phyloP scores from a whole-genome alignment of 2,888 invertebrate genomes.

The Spodoptera picta region DNA sequence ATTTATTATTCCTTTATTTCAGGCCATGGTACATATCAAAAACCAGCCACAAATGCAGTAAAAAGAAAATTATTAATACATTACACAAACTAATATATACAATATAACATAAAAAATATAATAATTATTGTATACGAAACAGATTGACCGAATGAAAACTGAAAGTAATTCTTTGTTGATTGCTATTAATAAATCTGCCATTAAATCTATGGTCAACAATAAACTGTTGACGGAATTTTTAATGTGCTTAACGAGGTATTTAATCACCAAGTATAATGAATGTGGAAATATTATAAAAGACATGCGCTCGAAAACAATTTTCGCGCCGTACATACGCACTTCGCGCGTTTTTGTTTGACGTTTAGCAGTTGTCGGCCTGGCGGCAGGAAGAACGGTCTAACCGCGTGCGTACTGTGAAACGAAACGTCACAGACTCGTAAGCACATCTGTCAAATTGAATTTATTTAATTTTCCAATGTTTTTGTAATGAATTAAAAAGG shows the following conservation, averaged over 20 bases:
- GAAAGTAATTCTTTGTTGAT: no score
- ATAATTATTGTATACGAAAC: no score
- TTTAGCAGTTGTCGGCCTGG: slow-evolving; percentile 80
- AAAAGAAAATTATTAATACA: no score
- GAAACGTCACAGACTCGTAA: slow-evolving; percentile 72
- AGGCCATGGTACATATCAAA: no score
- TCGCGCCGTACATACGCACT: slow-evolving; percentile 65
- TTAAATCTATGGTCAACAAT: no score
- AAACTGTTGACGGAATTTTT: not conserved
- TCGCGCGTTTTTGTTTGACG: slow-evolving; percentile 67
- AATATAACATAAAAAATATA: no score
- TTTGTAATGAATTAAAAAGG: slow-evolving; percentile 30
- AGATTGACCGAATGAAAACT: no score
- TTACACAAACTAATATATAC: no score
- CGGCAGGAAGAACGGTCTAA: slow-evolving; percentile 71
- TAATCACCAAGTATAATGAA: slow-evolving; percentile 7
- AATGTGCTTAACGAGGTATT: not conserved
- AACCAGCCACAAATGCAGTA: no score
- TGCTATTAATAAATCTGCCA: no score
- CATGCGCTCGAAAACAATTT: slow-evolving; percentile 55
- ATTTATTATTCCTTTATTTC: no score
- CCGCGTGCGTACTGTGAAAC: slow-evolving; percentile 67
- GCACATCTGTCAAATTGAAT: slow-evolving; percentile 60
- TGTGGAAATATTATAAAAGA: slow-evolving; percentile 21
- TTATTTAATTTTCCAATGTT: slow-evolving; percentile 27